A percentile compares a stretch with the other conserved stretches of the same genome.
These are phyloP conservation scores for Meloidogyne exigua DNA, from an alignment of 1,140 invertebrate species.

Conservation along the genomic window DNA sequence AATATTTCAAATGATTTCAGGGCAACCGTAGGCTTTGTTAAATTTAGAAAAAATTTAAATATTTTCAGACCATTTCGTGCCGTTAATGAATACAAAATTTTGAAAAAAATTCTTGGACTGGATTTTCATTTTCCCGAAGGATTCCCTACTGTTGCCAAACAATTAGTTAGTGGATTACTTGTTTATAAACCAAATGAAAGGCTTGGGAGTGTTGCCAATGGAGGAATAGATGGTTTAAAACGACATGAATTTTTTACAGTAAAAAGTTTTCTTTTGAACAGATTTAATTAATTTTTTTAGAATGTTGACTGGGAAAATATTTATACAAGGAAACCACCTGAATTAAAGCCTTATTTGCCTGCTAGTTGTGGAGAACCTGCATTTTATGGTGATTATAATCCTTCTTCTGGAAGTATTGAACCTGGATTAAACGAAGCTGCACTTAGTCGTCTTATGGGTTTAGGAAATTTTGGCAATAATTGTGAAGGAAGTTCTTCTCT, in stretches of 20 bases:
- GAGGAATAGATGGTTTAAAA: slow-evolving; percentile 42
- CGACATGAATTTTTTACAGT: slow-evolving; percentile 64
- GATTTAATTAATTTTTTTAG: slow-evolving; percentile 24
- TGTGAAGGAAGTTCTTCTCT: not conserved
- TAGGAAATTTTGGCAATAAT: slow-evolving; percentile 56
- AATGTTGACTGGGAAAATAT: slow-evolving; percentile 81
- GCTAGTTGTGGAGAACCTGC: slow-evolving; percentile 74
- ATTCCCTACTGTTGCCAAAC: slow-evolving; percentile 78
- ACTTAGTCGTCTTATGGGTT: slow-evolving; percentile 74
- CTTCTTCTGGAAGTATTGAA: slow-evolving; percentile 65
- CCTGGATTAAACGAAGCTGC: slow-evolving; percentile 81
- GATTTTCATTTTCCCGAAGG: slow-evolving; percentile 89
- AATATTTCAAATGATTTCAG: slow-evolving; percentile 92
- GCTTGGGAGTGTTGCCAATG: slow-evolving; percentile 40
- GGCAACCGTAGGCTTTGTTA: slow-evolving; percentile 69
- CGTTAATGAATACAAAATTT: slow-evolving; percentile 90
- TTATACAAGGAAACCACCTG: slow-evolving; percentile 76
- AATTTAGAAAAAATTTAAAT: not conserved
- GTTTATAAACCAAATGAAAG: slow-evolving; percentile 65
- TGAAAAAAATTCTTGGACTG: slow-evolving; percentile 87
- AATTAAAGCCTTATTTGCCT: slow-evolving; percentile 77
- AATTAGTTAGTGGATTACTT: slow-evolving; percentile 82
- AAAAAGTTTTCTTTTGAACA: slow-evolving; percentile 64
- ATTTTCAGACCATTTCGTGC: slow-evolving; percentile 76
- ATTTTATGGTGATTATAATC: slow-evolving; percentile 67